Evolutionary conservation across 2,888 invertebrate genomes (phyloP), one percentile per base, ranked within the genome.

Genomic region (Arctia plantaginis): DNA sequence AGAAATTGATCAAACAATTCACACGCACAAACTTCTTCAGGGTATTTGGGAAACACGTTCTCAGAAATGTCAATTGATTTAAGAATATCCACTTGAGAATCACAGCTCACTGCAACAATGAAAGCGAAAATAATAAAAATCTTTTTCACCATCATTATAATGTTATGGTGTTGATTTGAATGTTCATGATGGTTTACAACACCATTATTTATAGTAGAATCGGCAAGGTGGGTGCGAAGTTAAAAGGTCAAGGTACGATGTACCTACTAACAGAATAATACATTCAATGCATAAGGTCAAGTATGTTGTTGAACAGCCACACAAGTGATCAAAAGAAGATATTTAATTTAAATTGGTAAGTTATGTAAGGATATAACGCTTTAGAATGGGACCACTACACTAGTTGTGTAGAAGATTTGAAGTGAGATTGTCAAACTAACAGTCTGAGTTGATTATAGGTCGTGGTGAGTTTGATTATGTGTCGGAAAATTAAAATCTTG

Each of bases 1-100:
- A n/a, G n/a, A 69, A 69, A 69, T 55, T 51, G n/a, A n/a, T 69
- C 35, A 55, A 69, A 68, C 27, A 68, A 47, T 68, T 51, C 55
- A 69, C 69, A 69, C 8, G 15, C 55, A 69, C 69, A 69, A 35
- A 33, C 35, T 69, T 27, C 51, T 20, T 69, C 47, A 70, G 67
- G 13, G 51, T 51, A 35, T n/a, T 69, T 55, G 13, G 23, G 35
- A n/a, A 35, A 33, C n/a, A 69, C 69, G 15, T 39, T 69, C 55
- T n/a, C 69, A 23, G n/a, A 55, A n/a, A 35, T 35, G 4, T 69
- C 15, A 0, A 55, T 67, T 7, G 47, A 23, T 30, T 67, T 23
- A 33, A 23, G 23, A 23, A 67, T 47, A 13, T 47, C 55, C n/a
- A 18, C 47, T 55, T 51, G 33, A 35, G 51, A 35, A 69, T 8